Base-by-base conservation (phyloP, 2,888 invertebrate genomes). In the Ennomos quercinarius region DNA sequence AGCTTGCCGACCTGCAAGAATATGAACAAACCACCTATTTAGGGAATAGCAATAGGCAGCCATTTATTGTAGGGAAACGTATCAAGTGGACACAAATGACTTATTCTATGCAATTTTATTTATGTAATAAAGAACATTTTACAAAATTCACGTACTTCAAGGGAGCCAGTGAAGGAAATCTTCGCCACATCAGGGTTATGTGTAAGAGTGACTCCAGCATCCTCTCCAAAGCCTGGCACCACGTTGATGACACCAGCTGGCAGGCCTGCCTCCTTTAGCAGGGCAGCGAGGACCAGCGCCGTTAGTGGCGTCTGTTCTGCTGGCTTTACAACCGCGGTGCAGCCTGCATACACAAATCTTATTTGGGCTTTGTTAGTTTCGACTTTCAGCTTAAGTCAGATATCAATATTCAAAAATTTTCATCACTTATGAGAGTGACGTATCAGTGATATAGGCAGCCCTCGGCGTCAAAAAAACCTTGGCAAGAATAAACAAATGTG, bases 241-340 rank as follows among this genome's bases (percentile, higher is more conserved):
- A 99, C 93, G 81, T 98, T 98, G 0, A 99, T 83, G 0, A 99
- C 98, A 6, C 98, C 98, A 12, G 95, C 93, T 0, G 98, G 98
- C 66, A 98, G 95, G 1, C 98, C 98, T 41, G 98, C 98, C 90
- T 98, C 96, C 70, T 94, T 95, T 12, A 94, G 84, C 53, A 99
- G 88, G 55, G 97, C 94, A 0, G 97, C 98, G 3, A 98, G 87
- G 71, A 96, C 96, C 12, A 98, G 89, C 0, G 98, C 98, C 0
- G 98, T 97, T 45, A 99, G 87, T 0, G 98, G 97, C 0, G 98
- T 99, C 86, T 98, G 98, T 82, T 99, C 98, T 0, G 99, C 98
- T 0, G 98, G 97, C 85, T 99, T 99, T 67, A 98, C 93, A 0
- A 98, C 95, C n/a, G 97, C 94, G 0, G 96, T 97, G 78, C 98